Conservation (phyloP, 2,888 invertebrate species). For the Xestia rhomboidea region DNA sequence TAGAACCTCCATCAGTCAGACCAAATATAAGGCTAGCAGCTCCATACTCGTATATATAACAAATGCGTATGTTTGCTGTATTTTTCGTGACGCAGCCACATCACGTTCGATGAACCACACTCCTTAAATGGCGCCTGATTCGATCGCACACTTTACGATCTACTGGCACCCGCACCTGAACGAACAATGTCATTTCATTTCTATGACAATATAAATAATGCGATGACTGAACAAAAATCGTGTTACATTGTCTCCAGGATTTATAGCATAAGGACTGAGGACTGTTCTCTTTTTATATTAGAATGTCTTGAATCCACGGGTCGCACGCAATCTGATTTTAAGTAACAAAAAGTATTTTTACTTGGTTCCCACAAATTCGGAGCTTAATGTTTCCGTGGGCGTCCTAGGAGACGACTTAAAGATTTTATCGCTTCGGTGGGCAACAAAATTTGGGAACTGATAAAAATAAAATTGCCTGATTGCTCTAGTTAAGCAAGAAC, state of each 20-base stretch:
- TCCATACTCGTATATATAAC: background rate
- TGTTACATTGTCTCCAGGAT: conserved; percentile 47
- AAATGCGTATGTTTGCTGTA: background rate
- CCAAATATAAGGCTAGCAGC: background rate
- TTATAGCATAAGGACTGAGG: conserved; percentile 24
- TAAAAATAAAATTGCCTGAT: conserved; percentile 57
- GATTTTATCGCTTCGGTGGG: conserved; percentile 51
- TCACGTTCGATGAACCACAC: conserved; percentile 18
- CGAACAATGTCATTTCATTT: conserved; percentile 48
- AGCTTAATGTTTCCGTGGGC: conserved; percentile 50
- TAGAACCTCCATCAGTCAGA: too few relatives aligned
- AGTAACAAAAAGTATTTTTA: conserved; percentile 42
- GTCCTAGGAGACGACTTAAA: conserved; percentile 48
- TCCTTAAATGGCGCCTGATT: conserved; percentile 30
- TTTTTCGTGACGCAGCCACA: background rate
- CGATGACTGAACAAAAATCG: conserved; percentile 45
- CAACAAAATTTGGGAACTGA: conserved; percentile 58
- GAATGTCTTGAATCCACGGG: conserved; percentile 14
- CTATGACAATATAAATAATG: conserved; percentile 58
- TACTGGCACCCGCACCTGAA: conserved; percentile 37
- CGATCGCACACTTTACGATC: conserved; percentile 48
- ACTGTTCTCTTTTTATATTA: conserved; percentile 35
- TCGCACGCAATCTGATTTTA: conserved; percentile 50
- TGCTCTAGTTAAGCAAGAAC: conserved; percentile 34
- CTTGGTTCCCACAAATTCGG: conserved; percentile 26